Conservation (phyloP, 2,113 vertebrate genomes). For the Passer montanus region DNA sequence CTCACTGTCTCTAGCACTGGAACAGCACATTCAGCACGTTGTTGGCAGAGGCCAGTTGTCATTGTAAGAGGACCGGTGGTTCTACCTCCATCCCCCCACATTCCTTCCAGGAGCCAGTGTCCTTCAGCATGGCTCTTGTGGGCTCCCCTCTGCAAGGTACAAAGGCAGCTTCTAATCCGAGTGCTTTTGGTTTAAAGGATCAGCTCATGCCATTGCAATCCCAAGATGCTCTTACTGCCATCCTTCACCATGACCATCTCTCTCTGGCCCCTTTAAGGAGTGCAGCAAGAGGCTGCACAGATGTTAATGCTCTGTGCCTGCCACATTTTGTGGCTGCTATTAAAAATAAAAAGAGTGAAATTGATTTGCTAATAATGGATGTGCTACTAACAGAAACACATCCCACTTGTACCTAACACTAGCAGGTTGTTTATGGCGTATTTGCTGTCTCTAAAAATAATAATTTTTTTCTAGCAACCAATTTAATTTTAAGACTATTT, state of each 20-base stretch:
- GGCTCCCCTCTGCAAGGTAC: neutral
- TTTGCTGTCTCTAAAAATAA: slow-evolving; percentile 25
- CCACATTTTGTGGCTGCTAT: neutral
- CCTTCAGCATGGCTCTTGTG: neutral
- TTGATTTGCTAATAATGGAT: slow-evolving; percentile 37
- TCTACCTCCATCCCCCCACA: fast-evolving
- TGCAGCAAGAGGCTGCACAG: neutral
- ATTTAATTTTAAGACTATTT: slow-evolving; percentile 46
- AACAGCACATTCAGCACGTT: fast-evolving
- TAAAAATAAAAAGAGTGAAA: slow-evolving; percentile 24
- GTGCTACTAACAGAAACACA: neutral
- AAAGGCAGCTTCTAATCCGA: fast-evolving
- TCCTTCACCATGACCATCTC: neutral
- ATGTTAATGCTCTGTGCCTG: neutral
- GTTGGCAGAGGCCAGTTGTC: neutral
- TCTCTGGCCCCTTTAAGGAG: neutral
- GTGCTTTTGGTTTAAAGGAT: neutral
- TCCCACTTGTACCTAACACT: neutral
- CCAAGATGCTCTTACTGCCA: neutral
- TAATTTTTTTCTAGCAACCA: neutral
- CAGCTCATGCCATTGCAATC: neutral
- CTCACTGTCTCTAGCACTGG: neutral
- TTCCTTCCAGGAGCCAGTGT: neutral
- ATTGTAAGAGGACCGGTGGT: neutral
- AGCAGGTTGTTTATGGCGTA: neutral